Conservation (phyloP, 2,888 invertebrate genomes). For the Myopa tessellatipennis region DNA sequence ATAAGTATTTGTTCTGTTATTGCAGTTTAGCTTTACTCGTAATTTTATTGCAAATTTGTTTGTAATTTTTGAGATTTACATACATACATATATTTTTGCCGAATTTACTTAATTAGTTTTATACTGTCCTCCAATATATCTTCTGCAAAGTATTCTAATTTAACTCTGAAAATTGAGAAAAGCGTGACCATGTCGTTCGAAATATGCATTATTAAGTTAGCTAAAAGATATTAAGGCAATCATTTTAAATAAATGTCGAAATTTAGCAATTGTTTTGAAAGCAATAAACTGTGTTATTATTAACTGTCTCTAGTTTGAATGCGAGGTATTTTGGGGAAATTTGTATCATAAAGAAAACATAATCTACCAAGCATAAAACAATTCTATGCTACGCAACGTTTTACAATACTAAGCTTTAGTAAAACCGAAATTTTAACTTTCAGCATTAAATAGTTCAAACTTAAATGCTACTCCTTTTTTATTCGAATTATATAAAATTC, state of each 20-base stretch:
- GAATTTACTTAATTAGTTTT: constrained; percentile 37
- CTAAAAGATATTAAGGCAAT: neutral
- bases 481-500: too few species aligned
- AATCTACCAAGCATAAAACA: too few species aligned
- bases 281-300: neutral
- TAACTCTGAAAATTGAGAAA: neutral
- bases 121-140: neutral
- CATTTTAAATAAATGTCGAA: neutral
- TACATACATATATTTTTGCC: constrained; percentile 29
- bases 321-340: too few species aligned
- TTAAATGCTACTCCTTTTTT: too few species aligned
- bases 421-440: too few species aligned
- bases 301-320: neutral
- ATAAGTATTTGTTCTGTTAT: neutral
- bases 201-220: neutral
- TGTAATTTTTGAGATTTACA: constrained; percentile 14
- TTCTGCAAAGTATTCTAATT: too few species aligned
- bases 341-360: too few species aligned
- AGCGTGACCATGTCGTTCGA: constrained; percentile 10
- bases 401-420: too few species aligned
- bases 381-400: too few species aligned
- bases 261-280: neutral
- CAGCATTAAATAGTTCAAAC: too few species aligned
- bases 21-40: constrained; percentile 6
- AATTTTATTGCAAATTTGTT: constrained; percentile 9